Evolutionary conservation across 2,797 vertebrate species (phyloP).

Genomic region (Sebastes oblongus): DNA sequence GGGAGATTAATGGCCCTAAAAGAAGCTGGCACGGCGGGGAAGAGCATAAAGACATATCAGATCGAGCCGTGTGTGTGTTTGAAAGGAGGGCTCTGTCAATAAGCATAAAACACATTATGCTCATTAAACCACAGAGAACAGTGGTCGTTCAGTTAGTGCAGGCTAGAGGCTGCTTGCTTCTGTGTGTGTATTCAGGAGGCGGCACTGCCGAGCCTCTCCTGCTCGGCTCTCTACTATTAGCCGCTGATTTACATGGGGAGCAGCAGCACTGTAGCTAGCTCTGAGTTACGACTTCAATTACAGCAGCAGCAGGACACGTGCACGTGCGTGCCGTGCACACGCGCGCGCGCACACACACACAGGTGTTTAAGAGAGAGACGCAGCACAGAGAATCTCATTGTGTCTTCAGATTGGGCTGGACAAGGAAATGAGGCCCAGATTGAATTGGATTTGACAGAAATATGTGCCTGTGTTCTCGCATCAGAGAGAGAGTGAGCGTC

Average conservation of each 20-base stretch:
- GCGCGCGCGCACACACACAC: conserved; percentile 4
- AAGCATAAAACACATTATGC: conserved; percentile 66
- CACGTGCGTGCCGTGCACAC: background rate
- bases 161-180: conserved; percentile 8
- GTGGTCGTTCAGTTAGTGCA: conserved; percentile 43
- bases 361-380: conserved; percentile 54
- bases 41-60: conserved; percentile 57
- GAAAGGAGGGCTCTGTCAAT: conserved; percentile 38
- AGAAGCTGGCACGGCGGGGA: conserved; percentile 25
- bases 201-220: conserved; percentile 30
- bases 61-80: background rate
- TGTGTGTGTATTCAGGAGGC: conserved; percentile 30
- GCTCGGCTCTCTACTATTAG: conserved; percentile 62
- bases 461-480: conserved; percentile 34
- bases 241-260: conserved; percentile 74
- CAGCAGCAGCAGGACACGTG: conserved; percentile 56
- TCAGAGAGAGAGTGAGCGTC: background rate
- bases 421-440: conserved; percentile 63
- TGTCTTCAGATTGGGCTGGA: conserved; percentile 54
- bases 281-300: conserved; percentile 81
- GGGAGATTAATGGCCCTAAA: conserved; percentile 59
- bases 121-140: conserved; percentile 61
- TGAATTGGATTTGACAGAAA: conserved; percentile 66
- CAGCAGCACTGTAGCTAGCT: conserved; percentile 63
- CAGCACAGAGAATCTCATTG: conserved; percentile 65